Base-by-base conservation (phyloP, 2,797 vertebrate species). In the Pipistrellus nathusii region DNA sequence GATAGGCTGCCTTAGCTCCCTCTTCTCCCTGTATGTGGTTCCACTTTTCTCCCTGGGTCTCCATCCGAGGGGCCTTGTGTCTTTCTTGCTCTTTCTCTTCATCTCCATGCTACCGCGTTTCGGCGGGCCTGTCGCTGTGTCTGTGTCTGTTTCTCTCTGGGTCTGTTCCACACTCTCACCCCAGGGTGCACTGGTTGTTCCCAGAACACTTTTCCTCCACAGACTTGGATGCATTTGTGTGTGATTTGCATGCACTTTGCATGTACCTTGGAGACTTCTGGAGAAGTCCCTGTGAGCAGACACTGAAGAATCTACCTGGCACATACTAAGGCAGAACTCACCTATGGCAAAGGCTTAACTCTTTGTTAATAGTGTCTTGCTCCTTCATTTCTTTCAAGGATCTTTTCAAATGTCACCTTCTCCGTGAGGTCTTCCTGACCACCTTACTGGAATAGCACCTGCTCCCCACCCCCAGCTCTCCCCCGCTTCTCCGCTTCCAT, bases 341-440 rank as follows among this genome's bases (percentile, higher is more conserved):
- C 44, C 77, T 51, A 5, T 21, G 20, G 66, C 57, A 73, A 55
- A 91, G 55, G 18, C 10, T 69, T 15, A 41, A 41, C 38, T 41
- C 38, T 41, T 41, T 41, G 38, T 41, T 41, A 41, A 41, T 41
- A 41, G 59, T 3, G 13, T 11, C 30, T 83, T 46, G 21, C 68
- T 93, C 80, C 88, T 80, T 94, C 35, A 48, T 59, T 38, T 85
- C 57, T 48, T 85, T 51, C 64, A 71, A 90, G 13, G 32, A n/a
- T 82, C 57, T 90, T 73, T 35, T 83, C 48, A 64, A 0, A 32
- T 62, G 57, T 83, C 32, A 51, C 21, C 15, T 87, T 80, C 41
- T 86, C 66, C 55, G 11, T 6, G 53, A 71, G 75, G 46, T 41
- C 38, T 53, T 84, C 41, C 57, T 32, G 73, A 51, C 66, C 12